Evolutionary conservation across 2,797 vertebrate species (phyloP).

Genomic region (Tachyglossus aculeatus): DNA sequence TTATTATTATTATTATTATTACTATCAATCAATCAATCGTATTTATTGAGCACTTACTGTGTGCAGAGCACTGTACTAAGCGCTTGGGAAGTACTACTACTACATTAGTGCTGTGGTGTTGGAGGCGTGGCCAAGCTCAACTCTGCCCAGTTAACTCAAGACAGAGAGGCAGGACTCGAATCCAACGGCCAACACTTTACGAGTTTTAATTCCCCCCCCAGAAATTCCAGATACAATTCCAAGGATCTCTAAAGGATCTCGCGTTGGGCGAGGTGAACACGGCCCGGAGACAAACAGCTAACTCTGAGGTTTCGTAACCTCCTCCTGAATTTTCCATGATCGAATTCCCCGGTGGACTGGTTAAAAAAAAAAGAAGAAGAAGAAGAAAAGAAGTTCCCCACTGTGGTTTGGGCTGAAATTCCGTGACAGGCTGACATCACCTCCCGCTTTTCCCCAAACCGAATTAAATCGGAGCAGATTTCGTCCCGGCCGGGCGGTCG

Average conservation of each 20-base stretch:
- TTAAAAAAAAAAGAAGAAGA: too few relatives aligned
- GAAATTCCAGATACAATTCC: slow-evolving; percentile 6
- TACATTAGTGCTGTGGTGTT: too few relatives aligned
- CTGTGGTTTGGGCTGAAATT: slow-evolving; percentile 50
- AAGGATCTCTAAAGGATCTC: background rate
- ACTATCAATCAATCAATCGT: too few relatives aligned
- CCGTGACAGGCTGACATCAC: slow-evolving; percentile 57
- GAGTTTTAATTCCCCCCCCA: background rate
- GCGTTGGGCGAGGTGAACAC: too few relatives aligned
- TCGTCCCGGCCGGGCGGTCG: slow-evolving; percentile 34
- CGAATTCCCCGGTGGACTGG: slow-evolving; percentile 54
- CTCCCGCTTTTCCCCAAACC: slow-evolving; percentile 33
- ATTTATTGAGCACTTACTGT: too few relatives aligned
- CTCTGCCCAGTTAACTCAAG: too few relatives aligned
- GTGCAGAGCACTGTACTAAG: too few relatives aligned
- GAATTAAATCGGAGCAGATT: slow-evolving; percentile 46
- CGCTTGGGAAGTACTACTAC: too few relatives aligned
- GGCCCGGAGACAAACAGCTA: slow-evolving; percentile 54
- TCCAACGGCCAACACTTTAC: background rate
- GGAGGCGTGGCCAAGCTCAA: too few relatives aligned
- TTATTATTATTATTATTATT: too few relatives aligned
- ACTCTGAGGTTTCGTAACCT: slow-evolving; percentile 42
- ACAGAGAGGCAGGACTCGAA: background rate
- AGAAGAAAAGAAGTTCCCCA: slow-evolving; percentile 44
- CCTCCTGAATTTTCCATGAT: slow-evolving; percentile 60